These are phyloP conservation scores for Coelogynopora nodosa DNA, from an alignment of 2,888 invertebrate species.

Conservation along the genomic window DNA sequence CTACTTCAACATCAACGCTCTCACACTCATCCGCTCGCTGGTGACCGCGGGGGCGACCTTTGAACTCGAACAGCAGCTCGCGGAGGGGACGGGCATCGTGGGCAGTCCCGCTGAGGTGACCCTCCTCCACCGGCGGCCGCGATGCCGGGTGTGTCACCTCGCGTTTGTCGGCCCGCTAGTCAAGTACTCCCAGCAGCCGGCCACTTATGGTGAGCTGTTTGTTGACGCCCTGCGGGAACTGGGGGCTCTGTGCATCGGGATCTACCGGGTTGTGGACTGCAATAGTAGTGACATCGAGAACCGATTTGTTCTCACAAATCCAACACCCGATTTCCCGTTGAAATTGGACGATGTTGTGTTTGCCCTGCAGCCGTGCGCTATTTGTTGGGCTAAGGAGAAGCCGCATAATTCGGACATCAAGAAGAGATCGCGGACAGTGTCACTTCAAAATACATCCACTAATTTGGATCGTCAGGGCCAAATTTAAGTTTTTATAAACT, in stretches of 20 bases:
- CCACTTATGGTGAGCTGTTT: slow-evolving; percentile 85
- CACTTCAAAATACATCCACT: no score
- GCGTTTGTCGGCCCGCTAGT: slow-evolving; percentile 96
- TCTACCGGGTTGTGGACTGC: slow-evolving; percentile 72
- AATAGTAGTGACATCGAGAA: neutral
- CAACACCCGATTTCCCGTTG: neutral
- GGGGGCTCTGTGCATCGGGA: slow-evolving; percentile 97
- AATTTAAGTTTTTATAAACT: no score
- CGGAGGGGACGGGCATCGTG: slow-evolving; percentile 94
- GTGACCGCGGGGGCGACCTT: slow-evolving; percentile 99
- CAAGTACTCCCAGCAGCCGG: slow-evolving; percentile 59
- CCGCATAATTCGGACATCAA: no score
- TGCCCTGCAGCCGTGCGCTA: neutral
- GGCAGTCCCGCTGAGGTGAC: slow-evolving; percentile 95
- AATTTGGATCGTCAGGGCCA: no score
- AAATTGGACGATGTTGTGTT: neutral
- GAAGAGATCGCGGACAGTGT: no score
- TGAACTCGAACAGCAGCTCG: slow-evolving; percentile 94
- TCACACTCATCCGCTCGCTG: slow-evolving; percentile 93
- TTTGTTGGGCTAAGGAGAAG: neutral
- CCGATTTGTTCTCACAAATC: slow-evolving; percentile 15
- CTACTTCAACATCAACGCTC: slow-evolving; percentile 99
- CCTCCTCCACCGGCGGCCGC: slow-evolving; percentile 87
- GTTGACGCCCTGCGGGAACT: slow-evolving; percentile 90
- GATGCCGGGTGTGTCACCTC: slow-evolving; percentile 95